phyloP scores from a whole-genome alignment of 2,888 invertebrate species.

The Poecilobothrus nobilitatus region DNA sequence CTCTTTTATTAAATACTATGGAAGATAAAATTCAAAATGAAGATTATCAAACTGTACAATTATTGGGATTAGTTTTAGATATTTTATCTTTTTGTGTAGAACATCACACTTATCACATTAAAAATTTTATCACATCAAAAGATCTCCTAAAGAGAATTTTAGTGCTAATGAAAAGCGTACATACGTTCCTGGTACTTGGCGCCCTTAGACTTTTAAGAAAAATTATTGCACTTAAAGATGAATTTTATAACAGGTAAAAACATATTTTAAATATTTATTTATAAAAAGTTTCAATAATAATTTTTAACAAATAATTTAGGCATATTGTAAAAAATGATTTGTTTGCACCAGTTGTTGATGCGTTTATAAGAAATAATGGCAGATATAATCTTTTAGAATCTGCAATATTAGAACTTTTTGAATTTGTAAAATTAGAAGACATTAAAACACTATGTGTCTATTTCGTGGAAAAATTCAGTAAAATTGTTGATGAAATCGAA shows the following conservation, averaged over 20 bases:
- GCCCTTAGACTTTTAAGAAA: conserved; percentile 95
- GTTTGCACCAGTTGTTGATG: conserved; percentile 92
- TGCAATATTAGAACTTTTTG: conserved; percentile 97
- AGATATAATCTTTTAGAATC: conserved; percentile 98
- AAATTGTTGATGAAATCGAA: conserved; percentile 85
- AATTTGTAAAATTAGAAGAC: conserved; percentile 93
- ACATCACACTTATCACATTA: conserved; percentile 98
- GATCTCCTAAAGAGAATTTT: conserved; percentile 91
- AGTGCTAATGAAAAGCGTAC: conserved; percentile 92
- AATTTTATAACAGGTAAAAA: conserved; percentile 86
- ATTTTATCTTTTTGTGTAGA: conserved; percentile 97
- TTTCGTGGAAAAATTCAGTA: conserved; percentile 93
- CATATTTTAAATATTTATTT: conserved; percentile 18
- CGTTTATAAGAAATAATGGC: conserved; percentile 92
- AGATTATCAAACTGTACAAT: conserved; percentile 94
- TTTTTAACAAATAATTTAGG: conserved; percentile 38
- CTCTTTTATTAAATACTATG: conserved; percentile 86
- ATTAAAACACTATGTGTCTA: conserved; percentile 84
- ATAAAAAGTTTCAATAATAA: neutral
- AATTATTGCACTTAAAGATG: conserved; percentile 94
- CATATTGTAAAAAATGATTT: conserved; percentile 91
- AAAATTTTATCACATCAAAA: conserved; percentile 94
- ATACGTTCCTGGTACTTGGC: conserved; percentile 93
- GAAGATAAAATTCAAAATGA: conserved; percentile 85
- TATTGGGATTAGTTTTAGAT: conserved; percentile 89